Percentiles rank a stretch among this genome's conserved stretches.
Conservation (phyloP, 1,140 invertebrate genomes). For the Lasioglossum baleicum region DNA sequence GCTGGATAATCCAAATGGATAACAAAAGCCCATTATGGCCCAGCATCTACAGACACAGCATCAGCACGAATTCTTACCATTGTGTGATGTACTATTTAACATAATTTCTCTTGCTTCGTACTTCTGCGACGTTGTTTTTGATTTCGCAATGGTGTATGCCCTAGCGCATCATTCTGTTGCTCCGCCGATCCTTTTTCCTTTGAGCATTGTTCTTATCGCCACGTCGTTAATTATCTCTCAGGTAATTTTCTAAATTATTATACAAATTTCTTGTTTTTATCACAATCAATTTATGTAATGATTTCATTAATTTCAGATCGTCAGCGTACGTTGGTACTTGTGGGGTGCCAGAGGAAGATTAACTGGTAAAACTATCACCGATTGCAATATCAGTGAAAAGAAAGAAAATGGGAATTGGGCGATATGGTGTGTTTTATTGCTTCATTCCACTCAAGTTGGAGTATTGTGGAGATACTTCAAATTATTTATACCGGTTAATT, state of each 20-base stretch:
- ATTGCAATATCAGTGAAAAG: constrained; percentile 60
- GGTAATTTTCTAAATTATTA: constrained; percentile 74
- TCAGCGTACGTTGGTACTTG: constrained; percentile 78
- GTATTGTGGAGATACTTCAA: constrained; percentile 94
- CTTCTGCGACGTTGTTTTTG: constrained; percentile 95
- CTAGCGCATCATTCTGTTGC: constrained; percentile 83
- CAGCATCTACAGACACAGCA: constrained; percentile 74
- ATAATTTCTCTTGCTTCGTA: constrained; percentile 94
- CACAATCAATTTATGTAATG: neutral
- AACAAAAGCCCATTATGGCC: constrained; percentile 78
- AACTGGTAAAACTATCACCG: constrained; percentile 52
- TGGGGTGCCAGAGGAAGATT: constrained; percentile 78
- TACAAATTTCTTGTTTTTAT: constrained; percentile 11
- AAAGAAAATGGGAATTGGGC: constrained; percentile 73
- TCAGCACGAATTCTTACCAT: constrained; percentile 87
- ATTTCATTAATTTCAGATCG: constrained; percentile 63
- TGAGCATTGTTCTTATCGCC: constrained; percentile 85
- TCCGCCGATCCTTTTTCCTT: constrained; percentile 82
- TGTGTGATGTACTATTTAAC: constrained; percentile 94
- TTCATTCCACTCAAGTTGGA: constrained; percentile 90
- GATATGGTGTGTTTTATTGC: constrained; percentile 81
- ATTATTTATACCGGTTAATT: constrained; percentile 91
- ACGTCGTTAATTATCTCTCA: constrained; percentile 88
- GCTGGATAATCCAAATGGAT: constrained; percentile 77
- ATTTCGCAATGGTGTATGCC: constrained; percentile 91